Conservation (phyloP, 2,888 invertebrate species). For the Tachina fera region DNA sequence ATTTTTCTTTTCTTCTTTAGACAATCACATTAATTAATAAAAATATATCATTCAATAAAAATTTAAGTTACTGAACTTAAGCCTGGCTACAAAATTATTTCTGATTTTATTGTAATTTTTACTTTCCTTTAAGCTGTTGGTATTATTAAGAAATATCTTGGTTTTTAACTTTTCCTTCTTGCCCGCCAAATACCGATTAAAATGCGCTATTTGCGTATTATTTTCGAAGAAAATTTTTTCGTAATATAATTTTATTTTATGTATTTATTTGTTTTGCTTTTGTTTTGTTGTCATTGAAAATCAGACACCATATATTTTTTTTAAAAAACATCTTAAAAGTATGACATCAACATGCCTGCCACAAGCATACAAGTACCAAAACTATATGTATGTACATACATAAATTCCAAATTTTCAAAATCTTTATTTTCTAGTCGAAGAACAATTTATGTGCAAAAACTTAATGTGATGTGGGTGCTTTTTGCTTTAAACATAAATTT, state of each 20-base stretch:
- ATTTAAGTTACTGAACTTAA: too few relatives aligned
- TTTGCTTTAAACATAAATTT: not conserved
- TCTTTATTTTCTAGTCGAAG: conserved; percentile 37
- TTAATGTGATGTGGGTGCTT: conserved; percentile 50
- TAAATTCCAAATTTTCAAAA: conserved; percentile 17
- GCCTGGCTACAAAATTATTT: too few relatives aligned
- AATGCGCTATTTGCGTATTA: not conserved
- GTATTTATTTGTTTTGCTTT: not conserved
- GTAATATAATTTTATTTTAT: not conserved
- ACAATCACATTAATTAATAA: too few relatives aligned
- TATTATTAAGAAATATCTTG: too few relatives aligned
- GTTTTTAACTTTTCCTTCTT: too few relatives aligned
- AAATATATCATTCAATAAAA: too few relatives aligned
- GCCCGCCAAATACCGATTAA: not conserved
- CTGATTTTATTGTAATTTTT: too few relatives aligned
- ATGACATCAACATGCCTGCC: conserved; percentile 54
- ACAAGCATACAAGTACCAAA: conserved; percentile 37
- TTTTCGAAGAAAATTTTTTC: not conserved
- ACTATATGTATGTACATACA: conserved; percentile 9
- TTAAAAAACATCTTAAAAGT: conserved; percentile 23
- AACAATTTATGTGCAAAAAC: conserved; percentile 34
- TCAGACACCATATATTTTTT: conserved; percentile 33
- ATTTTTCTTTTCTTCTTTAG: too few relatives aligned
- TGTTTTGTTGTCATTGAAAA: conserved; percentile 59
- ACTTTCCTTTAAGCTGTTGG: too few relatives aligned